These are phyloP conservation scores for Callipepla squamata DNA, from an alignment of 2,113 vertebrate species.

Conservation along the genomic window DNA sequence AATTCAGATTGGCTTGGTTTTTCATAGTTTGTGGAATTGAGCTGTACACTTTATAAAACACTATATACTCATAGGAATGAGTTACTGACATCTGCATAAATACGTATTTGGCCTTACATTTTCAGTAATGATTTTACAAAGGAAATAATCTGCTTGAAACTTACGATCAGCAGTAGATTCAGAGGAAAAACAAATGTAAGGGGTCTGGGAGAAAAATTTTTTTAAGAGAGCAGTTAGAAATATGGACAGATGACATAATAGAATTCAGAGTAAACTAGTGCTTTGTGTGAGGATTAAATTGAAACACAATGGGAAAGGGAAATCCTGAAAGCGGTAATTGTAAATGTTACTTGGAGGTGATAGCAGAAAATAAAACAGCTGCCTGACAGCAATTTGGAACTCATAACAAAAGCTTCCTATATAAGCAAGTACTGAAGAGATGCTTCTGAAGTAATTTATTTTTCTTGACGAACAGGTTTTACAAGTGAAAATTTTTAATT, in stretches of 20 bases:
- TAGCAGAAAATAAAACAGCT: neutral
- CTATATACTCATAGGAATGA: neutral
- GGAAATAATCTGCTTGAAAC: neutral
- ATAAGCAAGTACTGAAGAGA: neutral
- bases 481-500: neutral
- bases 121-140: neutral
- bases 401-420: neutral
- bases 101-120: neutral
- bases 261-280: neutral
- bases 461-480: neutral
- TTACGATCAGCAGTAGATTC: neutral
- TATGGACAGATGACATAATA: neutral
- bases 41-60: neutral
- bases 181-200: neutral
- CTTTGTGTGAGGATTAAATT: neutral
- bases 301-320: neutral
- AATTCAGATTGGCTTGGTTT: neutral
- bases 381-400: neutral
- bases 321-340: neutral
- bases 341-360: neutral
- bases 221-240: neutral
- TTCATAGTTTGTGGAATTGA: neutral
- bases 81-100: neutral
- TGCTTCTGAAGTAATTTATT: neutral
- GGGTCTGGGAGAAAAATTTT: neutral